Evolutionary conservation across 2,113 vertebrate species (phyloP), one percentile per base, ranked within the genome.

Genomic region (Coregonus clupeaformis): DNA sequence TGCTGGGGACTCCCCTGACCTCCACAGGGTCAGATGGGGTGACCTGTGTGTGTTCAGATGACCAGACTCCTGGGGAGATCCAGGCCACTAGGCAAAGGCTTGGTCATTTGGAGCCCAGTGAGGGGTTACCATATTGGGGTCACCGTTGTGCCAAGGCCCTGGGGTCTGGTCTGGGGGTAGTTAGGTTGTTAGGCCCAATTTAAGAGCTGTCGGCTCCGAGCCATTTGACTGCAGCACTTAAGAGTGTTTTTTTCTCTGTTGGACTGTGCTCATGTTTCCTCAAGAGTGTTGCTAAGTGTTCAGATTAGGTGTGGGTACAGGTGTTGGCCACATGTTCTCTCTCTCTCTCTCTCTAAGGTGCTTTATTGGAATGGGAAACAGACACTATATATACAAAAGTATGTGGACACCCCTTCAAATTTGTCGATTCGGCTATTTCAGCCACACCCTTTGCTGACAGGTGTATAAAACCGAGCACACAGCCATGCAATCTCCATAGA

Each of bases 301-400:
- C 65, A 78, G 69, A 67, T 81, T 80, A 88, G 72, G 81, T 69
- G 75, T 86, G 81, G 82, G 77, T 82, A 68, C 91, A 91, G 89
- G 82, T 91, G 91, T 82, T 80, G 79, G 84, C 84, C 91, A 92
- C 85, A 90, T 92, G 91, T 83, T 1, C 62, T 29, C 62, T 29
- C 60, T 27, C 24, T 64, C 25, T 16, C 49, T 52, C 30, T 32
- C 6, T 36, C 32, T 0, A 1, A 9, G 1, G 14, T 13, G 12
- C 14, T 49, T 49, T 18, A 52, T 52, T 52, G 49, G 14, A 5
- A 52, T 52, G 3, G 16, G 49, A 52, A 18, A 52, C 49, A 52
- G 6, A 42, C 9, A 27, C 2, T 11, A 2, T 42, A 2, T 42
- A 42, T 42, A 42, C 9, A 42, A 42, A 2, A 2, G 36, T 42